Evolutionary conservation across 2,113 vertebrate genomes (phyloP).

Genomic region (Agapornis roseicollis): DNA sequence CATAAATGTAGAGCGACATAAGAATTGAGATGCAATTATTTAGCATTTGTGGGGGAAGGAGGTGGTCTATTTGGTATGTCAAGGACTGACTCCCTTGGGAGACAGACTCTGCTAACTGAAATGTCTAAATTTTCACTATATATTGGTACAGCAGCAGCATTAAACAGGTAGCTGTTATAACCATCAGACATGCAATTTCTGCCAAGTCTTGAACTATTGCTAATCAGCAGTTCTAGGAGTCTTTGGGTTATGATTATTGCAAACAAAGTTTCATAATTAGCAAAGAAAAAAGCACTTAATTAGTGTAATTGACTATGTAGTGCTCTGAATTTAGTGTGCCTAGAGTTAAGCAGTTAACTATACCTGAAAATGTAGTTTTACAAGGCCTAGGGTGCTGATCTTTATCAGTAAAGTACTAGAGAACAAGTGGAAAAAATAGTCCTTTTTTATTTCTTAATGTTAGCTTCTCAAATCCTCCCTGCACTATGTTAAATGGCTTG

Average conservation of each 20-base stretch:
- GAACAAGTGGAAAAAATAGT: not conserved
- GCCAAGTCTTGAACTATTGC: constrained; percentile 23
- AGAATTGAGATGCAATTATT: constrained; percentile 68
- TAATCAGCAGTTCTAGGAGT: constrained; percentile 4
- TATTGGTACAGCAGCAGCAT: not conserved
- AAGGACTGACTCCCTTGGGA: constrained; percentile 45
- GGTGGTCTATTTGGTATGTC: constrained; percentile 59
- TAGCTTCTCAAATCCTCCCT: not conserved
- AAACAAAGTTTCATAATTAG: constrained; percentile 54
- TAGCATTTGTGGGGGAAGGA: constrained; percentile 36
- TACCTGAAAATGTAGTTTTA: constrained; percentile 35
- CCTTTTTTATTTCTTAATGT: not conserved
- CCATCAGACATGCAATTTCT: not conserved
- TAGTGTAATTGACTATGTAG: constrained; percentile 27
- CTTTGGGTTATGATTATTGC: constrained; percentile 34
- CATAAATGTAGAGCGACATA: constrained; percentile 48
- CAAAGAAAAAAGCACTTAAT: constrained; percentile 8
- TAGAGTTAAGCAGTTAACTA: not conserved
- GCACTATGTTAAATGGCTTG: not conserved
- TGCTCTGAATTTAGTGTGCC: constrained; percentile 17
- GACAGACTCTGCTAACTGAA: not conserved
- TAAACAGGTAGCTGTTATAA: constrained; percentile 19
- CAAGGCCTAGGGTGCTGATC: not conserved
- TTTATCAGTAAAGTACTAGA: not conserved
- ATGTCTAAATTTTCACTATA: not conserved